These are phyloP conservation scores for Lucifuga dentata DNA, from an alignment of 2,113 vertebrate genomes.

Conservation along the genomic window DNA sequence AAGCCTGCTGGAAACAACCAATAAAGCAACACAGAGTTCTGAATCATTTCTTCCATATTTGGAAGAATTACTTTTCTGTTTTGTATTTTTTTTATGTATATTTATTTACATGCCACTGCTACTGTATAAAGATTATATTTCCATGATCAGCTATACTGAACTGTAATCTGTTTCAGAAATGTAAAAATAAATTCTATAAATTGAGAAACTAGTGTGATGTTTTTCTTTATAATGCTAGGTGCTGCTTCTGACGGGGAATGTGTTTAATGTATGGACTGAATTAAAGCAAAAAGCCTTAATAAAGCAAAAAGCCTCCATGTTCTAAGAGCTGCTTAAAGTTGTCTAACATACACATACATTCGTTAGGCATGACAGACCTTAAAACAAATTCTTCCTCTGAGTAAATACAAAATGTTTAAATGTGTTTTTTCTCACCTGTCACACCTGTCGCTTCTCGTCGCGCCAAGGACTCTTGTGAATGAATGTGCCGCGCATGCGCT, in stretches of 20 bases:
- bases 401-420: slow-evolving; percentile 19
- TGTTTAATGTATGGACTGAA: too few relatives aligned
- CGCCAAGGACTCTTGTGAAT: neutral
- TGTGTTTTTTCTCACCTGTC: slow-evolving; percentile 33
- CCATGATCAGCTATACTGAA: slow-evolving; percentile 63
- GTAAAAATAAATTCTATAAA: slow-evolving; percentile 73
- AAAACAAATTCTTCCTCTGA: neutral
- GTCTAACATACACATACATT: too few relatives aligned
- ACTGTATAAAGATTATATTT: slow-evolving; percentile 63
- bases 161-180: slow-evolving; percentile 73
- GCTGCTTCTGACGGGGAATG: neutral
- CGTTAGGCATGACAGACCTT: too few relatives aligned
- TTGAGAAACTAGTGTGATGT: neutral
- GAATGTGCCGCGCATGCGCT: slow-evolving; percentile 65
- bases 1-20: slow-evolving; percentile 45
- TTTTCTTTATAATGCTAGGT: neutral
- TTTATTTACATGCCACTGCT: slow-evolving; percentile 80
- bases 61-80: slow-evolving; percentile 75
- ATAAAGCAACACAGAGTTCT: slow-evolving; percentile 67
- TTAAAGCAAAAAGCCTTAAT: too few relatives aligned
- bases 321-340: neutral
- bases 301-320: too few relatives aligned
- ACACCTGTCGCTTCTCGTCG: slow-evolving; percentile 48
- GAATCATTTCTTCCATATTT: slow-evolving; percentile 83
- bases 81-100: slow-evolving; percentile 76